Base-by-base conservation (phyloP, 2,797 vertebrate species). In the Pygocentrus nattereri region DNA sequence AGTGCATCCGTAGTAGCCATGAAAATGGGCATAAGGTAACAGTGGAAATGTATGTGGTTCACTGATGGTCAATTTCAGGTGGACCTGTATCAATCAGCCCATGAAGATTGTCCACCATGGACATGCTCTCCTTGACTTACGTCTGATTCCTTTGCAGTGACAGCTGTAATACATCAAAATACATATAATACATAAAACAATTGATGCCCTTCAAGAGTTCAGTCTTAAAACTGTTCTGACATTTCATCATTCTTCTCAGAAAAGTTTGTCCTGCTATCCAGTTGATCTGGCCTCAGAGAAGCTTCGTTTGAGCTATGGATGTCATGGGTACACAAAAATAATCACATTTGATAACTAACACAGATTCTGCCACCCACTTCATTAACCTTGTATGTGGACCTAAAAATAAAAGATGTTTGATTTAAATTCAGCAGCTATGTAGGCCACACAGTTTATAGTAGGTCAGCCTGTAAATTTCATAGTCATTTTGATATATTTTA, bases 401-500 rank as follows among this genome's bases (percentile, higher is more conserved):
- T 78, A 81, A 80, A 86, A 80, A 80, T 78, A 80, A 74, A 50
- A 41, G 25, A 70, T 69, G 65, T 38, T 31, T 80, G 47, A 70
- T 67, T 78, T 30, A 74, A 78, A 84, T 70, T 69, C 49, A 18
- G 50, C 11, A 25, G 68, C 19, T 41, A 78, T 82, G 58, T 82
- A 82, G 83, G 77, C 4, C 85, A 75, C 65, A 47, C 13, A 30
- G 21, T 59, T 31, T 27, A 27, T 74, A 47, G 49, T 80, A 34
- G 56, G 73, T 56, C 61, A 79, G 52, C 71, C 72, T 30, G 18
- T 58, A 47, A 52, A 71, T 78, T 78, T 27, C n/a, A 61, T 41
- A 23, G 31, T 54, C 58, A 38, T 68, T 31, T 19, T 54, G 18
- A 54, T 54, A 2, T 18, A 54, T 54, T 54, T 54, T 7, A 50